These are phyloP conservation scores for Leptatherina wallacei DNA, from an alignment of 2,797 vertebrate genomes.

Conservation along the genomic window DNA sequence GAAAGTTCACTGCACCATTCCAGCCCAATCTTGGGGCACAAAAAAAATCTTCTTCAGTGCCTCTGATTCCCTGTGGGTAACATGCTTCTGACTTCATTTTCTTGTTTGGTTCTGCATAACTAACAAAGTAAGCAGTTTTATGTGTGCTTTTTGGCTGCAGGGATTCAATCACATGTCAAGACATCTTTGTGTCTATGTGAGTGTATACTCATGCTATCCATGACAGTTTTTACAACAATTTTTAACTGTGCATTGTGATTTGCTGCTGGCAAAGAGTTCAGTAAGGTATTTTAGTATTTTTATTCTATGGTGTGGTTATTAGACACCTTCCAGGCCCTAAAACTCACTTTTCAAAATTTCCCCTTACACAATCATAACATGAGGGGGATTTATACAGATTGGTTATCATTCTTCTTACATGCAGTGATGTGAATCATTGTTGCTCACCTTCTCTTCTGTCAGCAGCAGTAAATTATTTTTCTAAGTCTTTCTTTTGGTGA, in stretches of 20 bases:
- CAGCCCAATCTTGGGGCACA: neutral
- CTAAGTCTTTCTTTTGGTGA: no score
- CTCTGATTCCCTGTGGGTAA: conserved; percentile 17
- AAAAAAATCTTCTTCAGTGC: conserved; percentile 17
- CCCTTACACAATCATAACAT: no score
- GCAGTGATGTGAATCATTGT: no score
- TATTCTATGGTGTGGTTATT: no score
- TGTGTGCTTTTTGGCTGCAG: conserved; percentile 29
- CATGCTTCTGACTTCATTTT: conserved; percentile 23
- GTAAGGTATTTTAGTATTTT: conserved; percentile 1
- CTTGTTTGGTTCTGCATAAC: conserved; percentile 26
- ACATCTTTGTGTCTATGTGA: conserved; percentile 20
- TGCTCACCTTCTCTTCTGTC: no score
- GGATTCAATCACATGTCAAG: conserved; percentile 41
- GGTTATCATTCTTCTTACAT: no score
- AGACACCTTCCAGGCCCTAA: no score
- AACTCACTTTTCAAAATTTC: no score
- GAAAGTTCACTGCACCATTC: conserved; percentile 11
- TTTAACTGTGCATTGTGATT: no score
- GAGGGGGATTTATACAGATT: no score
- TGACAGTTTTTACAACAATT: neutral
- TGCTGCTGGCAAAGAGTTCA: neutral
- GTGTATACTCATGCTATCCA: conserved; percentile 12
- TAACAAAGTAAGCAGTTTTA: conserved; percentile 13
- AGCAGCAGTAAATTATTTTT: no score